These are phyloP conservation scores for Lepus timidus DNA, from an alignment of 2,113 vertebrate genomes.

Conservation along the genomic window DNA sequence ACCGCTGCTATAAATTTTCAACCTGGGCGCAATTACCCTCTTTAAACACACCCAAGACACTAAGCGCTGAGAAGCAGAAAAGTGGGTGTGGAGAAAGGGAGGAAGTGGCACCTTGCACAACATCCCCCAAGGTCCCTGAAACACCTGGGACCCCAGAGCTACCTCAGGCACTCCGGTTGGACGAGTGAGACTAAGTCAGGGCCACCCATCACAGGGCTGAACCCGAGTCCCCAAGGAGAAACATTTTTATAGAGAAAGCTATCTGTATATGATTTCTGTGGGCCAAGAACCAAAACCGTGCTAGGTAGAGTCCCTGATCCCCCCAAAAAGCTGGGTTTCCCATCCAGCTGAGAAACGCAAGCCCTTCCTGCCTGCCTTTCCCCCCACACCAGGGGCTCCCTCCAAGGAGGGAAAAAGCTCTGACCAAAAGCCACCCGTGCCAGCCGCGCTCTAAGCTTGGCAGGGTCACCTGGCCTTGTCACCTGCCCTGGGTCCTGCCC, in stretches of 20 bases:
- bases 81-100: neutral
- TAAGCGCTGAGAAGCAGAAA: neutral
- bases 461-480: slow-evolving; percentile 71
- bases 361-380: slow-evolving; percentile 29
- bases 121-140: neutral
- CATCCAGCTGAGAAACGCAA: slow-evolving; percentile 21
- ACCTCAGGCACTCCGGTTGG: neutral
- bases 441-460: neutral
- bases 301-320: slow-evolving; percentile 40
- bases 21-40: slow-evolving; percentile 81
- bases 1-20: slow-evolving; percentile 83
- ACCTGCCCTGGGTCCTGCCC: slow-evolving; percentile 64
- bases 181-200: neutral
- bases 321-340: slow-evolving; percentile 36
- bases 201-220: neutral
- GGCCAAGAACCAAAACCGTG: neutral
- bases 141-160: neutral
- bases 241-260: neutral
- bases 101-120: neutral
- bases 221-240: neutral
- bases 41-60: slow-evolving; percentile 82
- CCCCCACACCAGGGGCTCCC: neutral
- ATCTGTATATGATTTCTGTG: slow-evolving; percentile 47
- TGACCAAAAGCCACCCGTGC: too few relatives aligned
- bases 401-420: neutral